Base-by-base conservation (phyloP, 2,888 invertebrate species). In the Sclerodermus sp. region DNA sequence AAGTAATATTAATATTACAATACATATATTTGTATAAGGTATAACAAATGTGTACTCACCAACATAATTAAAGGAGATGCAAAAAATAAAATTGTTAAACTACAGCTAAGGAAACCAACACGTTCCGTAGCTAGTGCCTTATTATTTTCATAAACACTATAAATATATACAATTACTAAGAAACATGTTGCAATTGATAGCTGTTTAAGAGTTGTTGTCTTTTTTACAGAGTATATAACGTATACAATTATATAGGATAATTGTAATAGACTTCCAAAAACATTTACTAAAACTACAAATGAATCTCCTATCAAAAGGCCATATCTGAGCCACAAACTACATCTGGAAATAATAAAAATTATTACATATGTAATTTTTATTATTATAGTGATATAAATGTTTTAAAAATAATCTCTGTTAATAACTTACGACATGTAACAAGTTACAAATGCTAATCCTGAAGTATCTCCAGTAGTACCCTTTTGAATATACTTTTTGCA, bases 41-140 rank as follows among this genome's bases (percentile, higher is more conserved):
- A 15, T 16, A 51, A 42, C 12, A 13, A 48, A 42, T 45, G 15
- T 45, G 14, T 30, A 69, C 79, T 76, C 68, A 90, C 80, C 62
- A 93, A 77, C 73, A 89, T 88, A 45, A 87, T 87, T 61, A 94
- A 81, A 4, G 93, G 94, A 10, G 93, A 88, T 16, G 89, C 91
- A 73, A 93, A 88, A 67, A 91, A 91, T 54, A 91, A 68, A 44
- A 93, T 83, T 1, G 93, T 91, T 42, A 92, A 81, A 18, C 84
- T 74, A 76, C 90, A 89, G 63, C 91, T 87, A 42, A 86, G 71
- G 32, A 86, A 73, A 43, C 93, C 93, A 64, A 91, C 81, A 64
- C 84, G 78, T 54, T 79, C 78, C 60, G 85, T 79, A 16, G 87
- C 84, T 51, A 81, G 51, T 18, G 77, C 74, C 48, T 74, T 73